Evolutionary conservation across 2,888 invertebrate species (phyloP), one percentile per base, ranked within the genome.

Genomic region (Drymonia ruficornis): DNA sequence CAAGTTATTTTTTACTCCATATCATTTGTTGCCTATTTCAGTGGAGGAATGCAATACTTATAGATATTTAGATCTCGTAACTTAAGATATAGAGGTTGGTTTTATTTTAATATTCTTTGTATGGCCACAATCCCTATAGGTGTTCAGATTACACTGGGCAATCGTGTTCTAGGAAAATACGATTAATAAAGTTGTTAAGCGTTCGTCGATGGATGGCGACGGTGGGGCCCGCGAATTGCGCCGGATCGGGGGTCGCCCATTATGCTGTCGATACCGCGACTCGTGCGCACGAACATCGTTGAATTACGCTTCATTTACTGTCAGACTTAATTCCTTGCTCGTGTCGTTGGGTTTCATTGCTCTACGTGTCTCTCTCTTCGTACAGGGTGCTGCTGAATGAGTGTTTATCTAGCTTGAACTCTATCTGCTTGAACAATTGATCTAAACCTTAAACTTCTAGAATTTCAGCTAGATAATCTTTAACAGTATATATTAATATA

Each of bases 281-380:
- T 86, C 86, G 87, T 84, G 91, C 82, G 86, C 92, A 91, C 92
- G 92, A 91, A 87, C 86, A 91, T 89, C 81, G 89, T 75, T 89
- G 88, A 89, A 85, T 89, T 91, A 90, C 89, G 83, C 85, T 89
- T 80, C 86, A 86, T 86, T 91, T 89, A 86, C 91, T 91, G 91
- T 91, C 92, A 89, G 87, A 81, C 83, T 87, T 91, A 91, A 91
- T 91, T 87, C 69, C 80, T 81, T 75, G 78, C 80, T 89, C 90
- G 88, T 89, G 88, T 89, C 89, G 84, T 80, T 84, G 73, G 78
- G 86, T 85, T 81, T 81, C 80, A 80, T 74, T 74, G 72, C 62
- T 65, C 56, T 67, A 56, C 54, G 65, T 65, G 63, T 72, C 70
- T 68, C 66, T 59, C 15, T 59, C 53, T 57, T 49, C 48, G 59